Percentiles rank a stretch among this genome's conserved stretches.
Evolutionary conservation across 1,140 invertebrate genomes (phyloP).

Genomic region (Ostrea denselamellosa): DNA sequence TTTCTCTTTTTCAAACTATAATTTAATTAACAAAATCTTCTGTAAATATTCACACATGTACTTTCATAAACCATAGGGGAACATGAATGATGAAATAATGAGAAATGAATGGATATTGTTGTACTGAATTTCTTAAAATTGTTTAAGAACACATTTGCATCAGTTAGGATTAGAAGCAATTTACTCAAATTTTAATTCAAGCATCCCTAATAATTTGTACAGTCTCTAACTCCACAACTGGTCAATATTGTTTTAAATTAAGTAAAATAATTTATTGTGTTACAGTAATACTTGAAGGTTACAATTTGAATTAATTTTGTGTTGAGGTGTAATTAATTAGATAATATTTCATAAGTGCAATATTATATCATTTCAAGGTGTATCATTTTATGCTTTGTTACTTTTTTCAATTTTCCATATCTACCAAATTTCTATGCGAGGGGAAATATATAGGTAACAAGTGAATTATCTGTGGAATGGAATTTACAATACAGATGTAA

Average conservation of each 20-base stretch:
- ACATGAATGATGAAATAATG: not conserved
- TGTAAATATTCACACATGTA: not conserved
- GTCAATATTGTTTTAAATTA: not conserved
- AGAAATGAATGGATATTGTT: conserved; percentile 23
- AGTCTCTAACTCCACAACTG: not conserved
- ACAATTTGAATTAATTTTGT: not conserved
- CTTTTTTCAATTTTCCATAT: not conserved
- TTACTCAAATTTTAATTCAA: conserved; percentile 5
- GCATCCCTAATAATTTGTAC: not conserved
- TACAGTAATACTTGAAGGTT: not conserved
- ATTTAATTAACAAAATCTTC: conserved; percentile 28
- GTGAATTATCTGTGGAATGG: not conserved
- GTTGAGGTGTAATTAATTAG: not conserved
- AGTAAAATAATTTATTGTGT: not conserved
- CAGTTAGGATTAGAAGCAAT: conserved; percentile 31
- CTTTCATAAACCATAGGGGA: not conserved
- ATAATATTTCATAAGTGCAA: not conserved
- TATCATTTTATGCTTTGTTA: not conserved
- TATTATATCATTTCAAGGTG: not conserved
- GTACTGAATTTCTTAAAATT: not conserved
- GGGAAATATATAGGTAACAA: not conserved
- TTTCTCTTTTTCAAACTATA: conserved; percentile 76
- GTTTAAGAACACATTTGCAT: not conserved
- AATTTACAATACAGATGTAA: no score
- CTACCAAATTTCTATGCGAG: no score